Percentiles rank a stretch among this genome's conserved stretches.
Evolutionary conservation across 2,113 vertebrate genomes (phyloP).

Genomic region (Pelobates fuscus): DNA sequence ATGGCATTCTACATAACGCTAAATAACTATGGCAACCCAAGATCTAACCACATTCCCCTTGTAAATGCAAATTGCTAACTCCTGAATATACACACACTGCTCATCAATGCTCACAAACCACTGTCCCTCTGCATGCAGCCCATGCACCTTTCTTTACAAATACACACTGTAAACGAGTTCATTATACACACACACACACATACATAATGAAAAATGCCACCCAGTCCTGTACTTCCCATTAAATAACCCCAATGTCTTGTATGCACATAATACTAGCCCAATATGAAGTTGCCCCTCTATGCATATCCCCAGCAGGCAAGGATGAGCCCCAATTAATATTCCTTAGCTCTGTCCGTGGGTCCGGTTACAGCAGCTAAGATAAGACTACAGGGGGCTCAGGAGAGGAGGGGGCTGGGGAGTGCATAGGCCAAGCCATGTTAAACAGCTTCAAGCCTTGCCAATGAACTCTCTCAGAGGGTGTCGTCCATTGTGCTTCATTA

Average conservation of each 20-base stretch:
- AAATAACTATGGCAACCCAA: no score
- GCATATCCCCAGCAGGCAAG: slow-evolving; percentile 25
- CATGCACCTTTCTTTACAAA: background rate
- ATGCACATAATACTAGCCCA: background rate
- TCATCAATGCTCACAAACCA: no score
- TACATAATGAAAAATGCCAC: background rate
- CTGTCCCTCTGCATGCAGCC: no score
- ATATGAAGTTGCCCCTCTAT: slow-evolving; percentile 18
- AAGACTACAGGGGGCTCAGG: slow-evolving; percentile 23
- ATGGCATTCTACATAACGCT: no score
- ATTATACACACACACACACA: background rate
- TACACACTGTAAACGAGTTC: background rate
- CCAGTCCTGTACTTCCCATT: background rate
- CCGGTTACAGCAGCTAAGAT: slow-evolving; percentile 20
- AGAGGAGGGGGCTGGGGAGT: slow-evolving; percentile 42
- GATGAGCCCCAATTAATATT: slow-evolving; percentile 40
- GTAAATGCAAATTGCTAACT: no score
- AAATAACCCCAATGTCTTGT: background rate
- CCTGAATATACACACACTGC: no score
- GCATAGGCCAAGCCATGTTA: slow-evolving; percentile 56
- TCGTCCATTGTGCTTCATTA: slow-evolving; percentile 98
- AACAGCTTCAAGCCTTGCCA: slow-evolving; percentile 64
- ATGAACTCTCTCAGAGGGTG: slow-evolving; percentile 83
- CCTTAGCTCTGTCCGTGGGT: slow-evolving; percentile 22
- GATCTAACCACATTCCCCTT: no score